Conservation (phyloP, 2,797 vertebrate species). For the Caiman crocodilus region DNA sequence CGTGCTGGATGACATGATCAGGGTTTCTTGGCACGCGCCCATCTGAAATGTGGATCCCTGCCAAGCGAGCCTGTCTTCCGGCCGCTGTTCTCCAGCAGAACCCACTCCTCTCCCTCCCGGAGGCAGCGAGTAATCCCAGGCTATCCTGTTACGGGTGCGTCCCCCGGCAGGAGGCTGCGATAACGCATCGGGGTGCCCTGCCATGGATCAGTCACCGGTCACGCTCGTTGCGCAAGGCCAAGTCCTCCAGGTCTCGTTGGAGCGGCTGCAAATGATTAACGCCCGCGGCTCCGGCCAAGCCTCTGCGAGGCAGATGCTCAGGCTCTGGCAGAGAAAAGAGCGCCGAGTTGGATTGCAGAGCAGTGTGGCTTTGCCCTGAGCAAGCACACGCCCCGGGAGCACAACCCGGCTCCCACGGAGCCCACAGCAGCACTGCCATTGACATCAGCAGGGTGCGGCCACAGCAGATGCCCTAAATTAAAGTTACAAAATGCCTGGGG, state of each 20-base stretch:
- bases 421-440: not conserved
- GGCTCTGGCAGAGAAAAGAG: not conserved
- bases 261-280: not conserved
- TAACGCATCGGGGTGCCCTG: not conserved
- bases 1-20: not conserved
- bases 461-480: not conserved
- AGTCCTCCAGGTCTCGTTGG: not conserved
- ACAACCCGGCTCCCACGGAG: not conserved
- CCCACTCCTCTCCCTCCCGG: not conserved
- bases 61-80: not conserved
- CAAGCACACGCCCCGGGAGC: not conserved
- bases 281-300: not conserved
- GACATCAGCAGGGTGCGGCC: not conserved
- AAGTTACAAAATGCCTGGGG: not conserved
- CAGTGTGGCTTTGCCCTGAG: not conserved
- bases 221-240: not conserved
- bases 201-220: not conserved
- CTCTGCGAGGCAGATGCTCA: not conserved
- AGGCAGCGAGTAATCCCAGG: not conserved
- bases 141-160: not conserved
- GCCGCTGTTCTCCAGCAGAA: not conserved
- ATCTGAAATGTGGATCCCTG: not conserved
- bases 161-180: not conserved
- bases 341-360: not conserved
- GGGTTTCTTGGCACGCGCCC: not conserved